Evolutionary conservation across 2,888 invertebrate genomes (phyloP).

Genomic region (Cosmia pyralina): DNA sequence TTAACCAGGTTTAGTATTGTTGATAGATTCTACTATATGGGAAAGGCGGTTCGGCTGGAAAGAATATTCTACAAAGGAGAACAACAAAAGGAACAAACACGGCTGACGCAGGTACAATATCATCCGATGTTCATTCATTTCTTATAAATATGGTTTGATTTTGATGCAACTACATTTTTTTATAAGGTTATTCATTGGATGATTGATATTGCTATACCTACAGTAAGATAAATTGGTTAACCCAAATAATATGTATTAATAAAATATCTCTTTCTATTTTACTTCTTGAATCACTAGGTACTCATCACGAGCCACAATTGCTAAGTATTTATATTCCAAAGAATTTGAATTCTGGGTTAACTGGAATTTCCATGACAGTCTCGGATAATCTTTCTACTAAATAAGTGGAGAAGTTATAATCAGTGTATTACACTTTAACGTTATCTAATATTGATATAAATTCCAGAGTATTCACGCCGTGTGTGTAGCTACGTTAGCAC

Average conservation of each 20-base stretch:
- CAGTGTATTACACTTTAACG: no score
- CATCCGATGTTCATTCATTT: neutral
- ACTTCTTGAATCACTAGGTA: neutral
- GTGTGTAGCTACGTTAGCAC: slow-evolving; percentile 81
- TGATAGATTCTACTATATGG: slow-evolving; percentile 85
- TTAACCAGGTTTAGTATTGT: slow-evolving; percentile 18
- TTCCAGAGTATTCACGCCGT: slow-evolving; percentile 83
- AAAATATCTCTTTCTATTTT: neutral
- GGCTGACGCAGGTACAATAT: slow-evolving; percentile 81
- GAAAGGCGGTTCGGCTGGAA: slow-evolving; percentile 85
- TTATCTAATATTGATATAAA: neutral
- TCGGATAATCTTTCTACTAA: neutral
- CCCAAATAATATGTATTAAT: neutral
- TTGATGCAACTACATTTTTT: neutral
- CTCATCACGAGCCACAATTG: neutral
- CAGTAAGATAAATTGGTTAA: no score
- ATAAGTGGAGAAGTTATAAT: slow-evolving; percentile 1
- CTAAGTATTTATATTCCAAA: neutral
- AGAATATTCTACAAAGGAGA: slow-evolving; percentile 85
- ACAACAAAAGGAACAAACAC: slow-evolving; percentile 83
- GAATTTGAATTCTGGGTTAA: slow-evolving; percentile 1
- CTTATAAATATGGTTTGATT: neutral
- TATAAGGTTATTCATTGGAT: neutral
- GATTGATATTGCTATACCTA: neutral
- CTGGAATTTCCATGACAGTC: neutral